Evolutionary conservation across 2,113 vertebrate genomes (phyloP).

Genomic region (Mionectes macconnelli): DNA sequence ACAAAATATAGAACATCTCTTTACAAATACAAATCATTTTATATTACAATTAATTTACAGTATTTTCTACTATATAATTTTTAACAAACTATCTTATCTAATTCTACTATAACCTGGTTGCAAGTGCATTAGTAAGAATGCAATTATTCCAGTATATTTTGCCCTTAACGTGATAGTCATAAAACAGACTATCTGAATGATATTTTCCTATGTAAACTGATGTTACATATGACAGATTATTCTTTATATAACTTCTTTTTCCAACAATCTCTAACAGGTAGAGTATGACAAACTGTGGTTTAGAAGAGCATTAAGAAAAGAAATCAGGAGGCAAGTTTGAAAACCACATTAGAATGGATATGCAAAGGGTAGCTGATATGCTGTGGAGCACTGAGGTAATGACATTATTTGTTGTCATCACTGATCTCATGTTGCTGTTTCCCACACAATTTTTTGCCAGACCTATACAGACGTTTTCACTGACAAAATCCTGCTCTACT

Average conservation of each 20-base stretch:
- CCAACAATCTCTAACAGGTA: slow-evolving; percentile 46
- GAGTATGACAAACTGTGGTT: slow-evolving; percentile 47
- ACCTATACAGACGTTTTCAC: neutral
- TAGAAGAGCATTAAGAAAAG: slow-evolving; percentile 57
- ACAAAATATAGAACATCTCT: slow-evolving; percentile 99
- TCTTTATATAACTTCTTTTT: slow-evolving; percentile 57
- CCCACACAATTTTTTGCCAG: neutral
- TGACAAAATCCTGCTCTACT: slow-evolving; percentile 5
- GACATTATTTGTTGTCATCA: slow-evolving; percentile 91
- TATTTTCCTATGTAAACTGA: slow-evolving; percentile 74
- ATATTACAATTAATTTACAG: slow-evolving; percentile 97
- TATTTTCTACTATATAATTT: slow-evolving; percentile 87
- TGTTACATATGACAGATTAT: slow-evolving; percentile 69
- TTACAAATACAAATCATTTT: slow-evolving; percentile 94
- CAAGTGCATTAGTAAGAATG: slow-evolving; percentile 88
- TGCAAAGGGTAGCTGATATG: slow-evolving; percentile 83
- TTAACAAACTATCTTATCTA: slow-evolving; percentile 86
- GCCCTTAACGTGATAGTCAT: slow-evolving; percentile 79
- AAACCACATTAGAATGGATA: slow-evolving; percentile 58
- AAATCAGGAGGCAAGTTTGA: slow-evolving; percentile 64
- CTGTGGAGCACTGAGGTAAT: slow-evolving; percentile 86
- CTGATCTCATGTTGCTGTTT: slow-evolving; percentile 50
- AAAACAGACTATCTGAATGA: slow-evolving; percentile 73
- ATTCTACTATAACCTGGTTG: slow-evolving; percentile 90
- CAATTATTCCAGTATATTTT: slow-evolving; percentile 87